phyloP scores from a whole-genome alignment of 2,888 invertebrate species.

The Hyposoter dolosus region DNA sequence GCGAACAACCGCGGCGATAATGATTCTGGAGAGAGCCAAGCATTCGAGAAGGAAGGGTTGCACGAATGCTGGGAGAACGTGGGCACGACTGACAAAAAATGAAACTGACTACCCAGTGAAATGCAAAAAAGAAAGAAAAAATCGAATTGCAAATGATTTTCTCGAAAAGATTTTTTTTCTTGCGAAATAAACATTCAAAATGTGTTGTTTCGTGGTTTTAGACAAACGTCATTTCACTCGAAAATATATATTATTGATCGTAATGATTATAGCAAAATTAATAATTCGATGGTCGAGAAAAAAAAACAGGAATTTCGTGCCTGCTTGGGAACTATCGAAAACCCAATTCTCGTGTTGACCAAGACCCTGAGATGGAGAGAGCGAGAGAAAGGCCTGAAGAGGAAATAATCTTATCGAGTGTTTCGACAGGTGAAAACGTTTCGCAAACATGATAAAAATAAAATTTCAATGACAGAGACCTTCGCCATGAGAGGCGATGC shows the following conservation, averaged over 20 bases:
- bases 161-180: neutral
- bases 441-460: slow-evolving; percentile 40
- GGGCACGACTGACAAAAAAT: neutral
- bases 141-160: neutral
- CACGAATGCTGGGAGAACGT: slow-evolving; percentile 33
- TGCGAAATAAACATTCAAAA: neutral
- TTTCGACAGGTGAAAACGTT: slow-evolving; percentile 48
- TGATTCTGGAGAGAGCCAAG: slow-evolving; percentile 5
- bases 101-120: neutral
- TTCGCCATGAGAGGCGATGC: slow-evolving; percentile 15
- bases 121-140: slow-evolving; percentile 15
- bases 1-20: slow-evolving; percentile 1
- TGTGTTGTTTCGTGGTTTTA: neutral
- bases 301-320: neutral
- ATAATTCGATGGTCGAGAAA: neutral
- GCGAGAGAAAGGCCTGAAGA: slow-evolving; percentile 10
- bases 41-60: slow-evolving; percentile 13
- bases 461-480: slow-evolving; percentile 38
- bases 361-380: neutral
- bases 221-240: neutral
- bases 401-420: slow-evolving; percentile 32
- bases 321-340: neutral
- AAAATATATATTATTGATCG: neutral
- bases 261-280: neutral
- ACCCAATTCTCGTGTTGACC: neutral